phyloP scores from a whole-genome alignment of 2,888 invertebrate species.

The Ennomos quercinarius region DNA sequence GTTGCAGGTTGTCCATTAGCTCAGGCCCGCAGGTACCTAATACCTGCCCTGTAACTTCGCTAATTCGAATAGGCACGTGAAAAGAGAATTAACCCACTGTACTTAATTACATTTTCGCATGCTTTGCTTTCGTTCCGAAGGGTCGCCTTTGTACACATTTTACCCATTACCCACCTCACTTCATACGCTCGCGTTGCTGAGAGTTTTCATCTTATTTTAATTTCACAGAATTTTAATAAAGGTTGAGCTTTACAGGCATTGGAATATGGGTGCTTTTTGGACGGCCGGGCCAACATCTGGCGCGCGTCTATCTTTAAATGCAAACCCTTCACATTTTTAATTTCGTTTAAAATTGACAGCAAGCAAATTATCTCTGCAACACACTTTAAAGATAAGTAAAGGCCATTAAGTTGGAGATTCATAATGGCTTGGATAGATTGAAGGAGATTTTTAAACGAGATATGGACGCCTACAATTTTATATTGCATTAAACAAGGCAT shows the following conservation, averaged over 20 bases:
- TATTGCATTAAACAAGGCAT: too few relatives aligned
- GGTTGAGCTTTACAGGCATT: conserved; percentile 37
- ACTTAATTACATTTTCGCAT: conserved; percentile 84
- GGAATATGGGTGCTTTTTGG: conserved; percentile 21
- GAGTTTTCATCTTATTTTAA: conserved; percentile 55
- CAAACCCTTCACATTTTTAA: conserved; percentile 33
- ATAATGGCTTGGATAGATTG: neutral
- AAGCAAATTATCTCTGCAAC: conserved; percentile 26
- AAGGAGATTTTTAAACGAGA: too few relatives aligned
- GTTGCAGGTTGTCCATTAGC: conserved; percentile 55
- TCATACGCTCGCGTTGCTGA: conserved; percentile 58
- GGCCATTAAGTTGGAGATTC: neutral
- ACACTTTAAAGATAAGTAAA: conserved; percentile 9
- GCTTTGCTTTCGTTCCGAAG: conserved; percentile 79
- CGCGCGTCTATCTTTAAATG: conserved; percentile 28
- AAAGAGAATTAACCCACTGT: conserved; percentile 80
- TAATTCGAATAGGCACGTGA: conserved; percentile 81
- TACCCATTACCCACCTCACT: conserved; percentile 55
- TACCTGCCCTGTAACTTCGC: conserved; percentile 64
- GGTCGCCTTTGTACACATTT: conserved; percentile 72
- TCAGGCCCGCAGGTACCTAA: conserved; percentile 46
- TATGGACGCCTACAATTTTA: too few relatives aligned
- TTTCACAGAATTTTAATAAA: conserved; percentile 46
- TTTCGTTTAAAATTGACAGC: conserved; percentile 32
- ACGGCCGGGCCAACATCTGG: conserved; percentile 18